Evolutionary conservation across 1,140 invertebrate species (phyloP).

Genomic region (Cydia pomonella): DNA sequence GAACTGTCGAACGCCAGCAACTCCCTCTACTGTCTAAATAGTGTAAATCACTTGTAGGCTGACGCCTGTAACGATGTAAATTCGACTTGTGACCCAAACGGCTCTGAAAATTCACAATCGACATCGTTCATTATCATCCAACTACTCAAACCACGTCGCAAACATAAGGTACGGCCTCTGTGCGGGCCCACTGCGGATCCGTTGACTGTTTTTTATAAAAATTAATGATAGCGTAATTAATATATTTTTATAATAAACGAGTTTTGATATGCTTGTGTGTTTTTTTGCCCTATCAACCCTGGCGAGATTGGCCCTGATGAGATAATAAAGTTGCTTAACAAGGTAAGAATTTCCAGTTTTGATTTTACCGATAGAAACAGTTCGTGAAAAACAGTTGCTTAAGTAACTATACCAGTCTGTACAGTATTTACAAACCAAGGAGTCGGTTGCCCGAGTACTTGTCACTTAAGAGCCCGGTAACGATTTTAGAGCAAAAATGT

Average conservation of each 20-base stretch:
- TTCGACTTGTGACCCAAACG: not conserved
- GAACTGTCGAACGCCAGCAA: too few relatives aligned
- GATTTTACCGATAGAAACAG: too few relatives aligned
- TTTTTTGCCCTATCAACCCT: not conserved
- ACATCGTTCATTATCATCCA: not conserved
- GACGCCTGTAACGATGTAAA: not conserved
- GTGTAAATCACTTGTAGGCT: not conserved
- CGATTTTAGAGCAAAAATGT: too few relatives aligned
- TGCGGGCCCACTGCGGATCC: not conserved
- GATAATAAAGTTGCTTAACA: too few relatives aligned
- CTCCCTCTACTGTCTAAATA: too few relatives aligned
- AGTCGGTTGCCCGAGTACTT: too few relatives aligned
- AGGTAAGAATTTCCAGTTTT: too few relatives aligned
- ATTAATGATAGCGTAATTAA: conserved; percentile 21
- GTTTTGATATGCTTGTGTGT: conserved; percentile 28
- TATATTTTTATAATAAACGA: conserved; percentile 39
- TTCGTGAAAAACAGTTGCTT: too few relatives aligned
- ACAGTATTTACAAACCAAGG: too few relatives aligned
- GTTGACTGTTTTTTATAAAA: conserved; percentile 27
- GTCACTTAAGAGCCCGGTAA: too few relatives aligned
- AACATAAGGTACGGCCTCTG: not conserved
- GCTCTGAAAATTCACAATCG: not conserved
- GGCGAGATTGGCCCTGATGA: not conserved
- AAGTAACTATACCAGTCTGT: too few relatives aligned
- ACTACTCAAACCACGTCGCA: not conserved